Evolutionary conservation across 2,797 vertebrate species (phyloP).

Genomic region (Morus bassanus): DNA sequence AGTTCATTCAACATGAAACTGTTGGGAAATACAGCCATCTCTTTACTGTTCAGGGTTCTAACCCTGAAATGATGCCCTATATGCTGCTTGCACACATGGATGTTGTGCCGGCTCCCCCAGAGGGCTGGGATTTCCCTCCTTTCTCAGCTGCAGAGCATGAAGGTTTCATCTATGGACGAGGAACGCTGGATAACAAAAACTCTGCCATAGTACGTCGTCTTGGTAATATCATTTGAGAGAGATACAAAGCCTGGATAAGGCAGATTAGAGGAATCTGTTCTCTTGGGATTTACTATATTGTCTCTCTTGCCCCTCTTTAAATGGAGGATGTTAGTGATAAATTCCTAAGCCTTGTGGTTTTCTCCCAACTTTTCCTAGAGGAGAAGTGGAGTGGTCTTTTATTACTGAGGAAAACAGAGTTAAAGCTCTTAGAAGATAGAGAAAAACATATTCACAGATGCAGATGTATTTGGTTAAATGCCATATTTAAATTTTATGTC

Average conservation of each 20-base stretch:
- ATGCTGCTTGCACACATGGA: slow-evolving; percentile 94
- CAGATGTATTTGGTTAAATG: background rate
- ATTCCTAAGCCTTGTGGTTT: background rate
- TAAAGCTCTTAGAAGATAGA: background rate
- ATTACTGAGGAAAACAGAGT: background rate
- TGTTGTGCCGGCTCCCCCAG: slow-evolving; percentile 88
- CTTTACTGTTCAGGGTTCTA: slow-evolving; percentile 83
- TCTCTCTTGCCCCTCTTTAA: background rate
- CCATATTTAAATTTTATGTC: background rate
- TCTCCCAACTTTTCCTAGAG: background rate
- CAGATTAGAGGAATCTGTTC: background rate
- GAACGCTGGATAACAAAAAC: slow-evolving; percentile 92
- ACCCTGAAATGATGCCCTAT: slow-evolving; percentile 82
- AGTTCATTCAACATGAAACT: slow-evolving; percentile 85
- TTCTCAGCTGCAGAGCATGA: slow-evolving; percentile 89
- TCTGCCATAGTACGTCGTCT: slow-evolving; percentile 80
- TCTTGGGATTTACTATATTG: fast-evolving
- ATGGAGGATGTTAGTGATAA: background rate
- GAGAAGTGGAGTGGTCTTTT: background rate
- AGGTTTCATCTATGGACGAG: slow-evolving; percentile 94
- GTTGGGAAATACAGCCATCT: slow-evolving; percentile 90
- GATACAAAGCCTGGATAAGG: background rate
- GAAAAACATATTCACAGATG: background rate
- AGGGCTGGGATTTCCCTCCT: slow-evolving; percentile 90
- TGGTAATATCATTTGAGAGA: background rate